These are phyloP conservation scores for Helobdella robusta DNA, from an alignment of 2,888 invertebrate species.

Conservation along the genomic window DNA sequence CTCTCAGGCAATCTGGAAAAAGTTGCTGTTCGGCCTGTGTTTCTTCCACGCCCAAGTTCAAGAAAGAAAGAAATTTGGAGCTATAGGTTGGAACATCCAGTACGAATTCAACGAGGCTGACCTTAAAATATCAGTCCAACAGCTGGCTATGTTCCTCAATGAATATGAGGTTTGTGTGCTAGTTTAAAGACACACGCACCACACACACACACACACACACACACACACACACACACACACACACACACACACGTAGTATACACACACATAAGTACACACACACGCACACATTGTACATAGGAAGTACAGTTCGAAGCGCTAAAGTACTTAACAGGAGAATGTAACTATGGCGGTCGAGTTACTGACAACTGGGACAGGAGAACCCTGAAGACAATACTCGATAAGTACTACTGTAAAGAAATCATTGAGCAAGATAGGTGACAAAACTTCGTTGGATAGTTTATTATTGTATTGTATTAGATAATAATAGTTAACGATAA, in stretches of 20 bases:
- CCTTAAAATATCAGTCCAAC: slow-evolving; percentile 51
- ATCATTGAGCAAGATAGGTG: slow-evolving; percentile 45
- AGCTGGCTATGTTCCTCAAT: slow-evolving; percentile 51
- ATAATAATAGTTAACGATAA: no score
- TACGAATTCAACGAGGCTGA: slow-evolving; percentile 54
- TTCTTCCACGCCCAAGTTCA: slow-evolving; percentile 54
- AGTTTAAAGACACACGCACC: no score
- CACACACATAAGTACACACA: no score
- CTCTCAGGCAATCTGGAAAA: slow-evolving; percentile 48
- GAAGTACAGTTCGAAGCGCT: slow-evolving; percentile 51
- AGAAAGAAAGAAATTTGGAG: slow-evolving; percentile 53
- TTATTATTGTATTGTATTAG: no score
- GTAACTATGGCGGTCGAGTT: slow-evolving; percentile 54
- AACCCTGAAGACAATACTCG: slow-evolving; percentile 50
- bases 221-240: no score
- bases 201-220: no score
- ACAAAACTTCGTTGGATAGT: no score
- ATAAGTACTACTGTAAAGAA: slow-evolving; percentile 47
- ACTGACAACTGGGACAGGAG: slow-evolving; percentile 53
- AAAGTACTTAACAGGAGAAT: slow-evolving; percentile 52
- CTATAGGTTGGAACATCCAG: slow-evolving; percentile 54
- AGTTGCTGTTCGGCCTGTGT: slow-evolving; percentile 51
- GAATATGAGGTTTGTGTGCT: slow-evolving; percentile 52
- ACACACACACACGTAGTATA: no score
- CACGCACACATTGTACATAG: no score